phyloP scores from a whole-genome alignment of 2,888 invertebrate genomes.

The Patella caerulea region DNA sequence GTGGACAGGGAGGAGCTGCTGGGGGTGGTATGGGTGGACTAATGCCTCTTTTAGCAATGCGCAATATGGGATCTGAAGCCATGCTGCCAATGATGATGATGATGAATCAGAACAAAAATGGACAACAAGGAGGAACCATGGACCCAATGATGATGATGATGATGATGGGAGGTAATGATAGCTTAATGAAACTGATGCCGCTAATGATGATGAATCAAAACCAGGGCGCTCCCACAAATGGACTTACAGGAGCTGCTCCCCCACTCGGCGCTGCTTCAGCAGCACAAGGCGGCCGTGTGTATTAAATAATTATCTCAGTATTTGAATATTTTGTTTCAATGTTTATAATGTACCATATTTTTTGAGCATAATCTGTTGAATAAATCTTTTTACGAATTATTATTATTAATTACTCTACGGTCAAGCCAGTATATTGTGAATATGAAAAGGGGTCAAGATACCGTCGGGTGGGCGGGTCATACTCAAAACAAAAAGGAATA shows the following conservation, averaged over 20 bases:
- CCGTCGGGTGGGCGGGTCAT: too few relatives aligned
- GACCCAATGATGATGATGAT: slow-evolving; percentile 7
- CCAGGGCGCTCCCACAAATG: background rate
- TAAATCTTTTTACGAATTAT: too few relatives aligned
- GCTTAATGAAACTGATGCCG: background rate
- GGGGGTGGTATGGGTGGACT: background rate
- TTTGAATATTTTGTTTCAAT: too few relatives aligned
- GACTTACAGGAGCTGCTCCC: background rate
- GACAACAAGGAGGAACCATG: background rate
- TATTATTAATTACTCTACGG: too few relatives aligned
- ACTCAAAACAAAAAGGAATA: too few relatives aligned
- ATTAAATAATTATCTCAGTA: background rate
- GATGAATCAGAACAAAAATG: background rate
- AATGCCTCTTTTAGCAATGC: background rate
- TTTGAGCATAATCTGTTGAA: too few relatives aligned
- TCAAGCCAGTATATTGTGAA: too few relatives aligned
- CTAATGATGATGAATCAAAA: background rate
- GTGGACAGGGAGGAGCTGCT: background rate
- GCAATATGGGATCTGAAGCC: background rate
- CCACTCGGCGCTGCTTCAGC: background rate
- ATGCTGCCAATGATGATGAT: background rate
- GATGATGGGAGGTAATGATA: background rate
- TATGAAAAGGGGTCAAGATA: too few relatives aligned
- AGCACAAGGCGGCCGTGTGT: background rate
- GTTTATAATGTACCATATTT: too few relatives aligned